Conservation (phyloP, 1,140 invertebrate species). For the Bombus affinis region DNA sequence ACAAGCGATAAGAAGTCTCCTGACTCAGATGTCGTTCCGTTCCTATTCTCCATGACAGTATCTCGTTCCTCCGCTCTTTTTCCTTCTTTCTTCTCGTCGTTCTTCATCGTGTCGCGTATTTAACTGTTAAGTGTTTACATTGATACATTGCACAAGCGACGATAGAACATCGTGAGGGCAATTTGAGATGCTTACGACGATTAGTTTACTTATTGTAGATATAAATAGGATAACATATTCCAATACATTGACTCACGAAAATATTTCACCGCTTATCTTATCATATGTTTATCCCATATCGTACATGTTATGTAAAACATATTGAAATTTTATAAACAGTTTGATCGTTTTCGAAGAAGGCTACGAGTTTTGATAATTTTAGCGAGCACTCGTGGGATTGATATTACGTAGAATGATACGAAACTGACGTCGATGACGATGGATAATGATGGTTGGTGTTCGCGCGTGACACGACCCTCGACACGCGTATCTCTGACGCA, state of each 20-base stretch:
- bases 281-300: too few relatives aligned
- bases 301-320: too few relatives aligned
- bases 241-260: too few relatives aligned
- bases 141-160: neutral
- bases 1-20: conserved; percentile 45
- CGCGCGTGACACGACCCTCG: conserved; percentile 17
- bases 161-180: neutral
- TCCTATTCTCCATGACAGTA: conserved; percentile 47
- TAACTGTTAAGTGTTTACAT: neutral
- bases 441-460: neutral
- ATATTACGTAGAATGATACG: neutral
- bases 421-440: neutral
- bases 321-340: too few relatives aligned
- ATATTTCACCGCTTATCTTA: too few relatives aligned
- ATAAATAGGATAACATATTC: too few relatives aligned
- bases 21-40: conserved; percentile 66
- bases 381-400: neutral
- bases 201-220: neutral
- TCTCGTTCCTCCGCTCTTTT: neutral
- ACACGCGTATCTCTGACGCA: conserved; percentile 3
- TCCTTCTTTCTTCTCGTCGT: neutral
- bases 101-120: neutral
- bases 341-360: too few relatives aligned
- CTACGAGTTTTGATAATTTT: neutral
- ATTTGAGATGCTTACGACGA: neutral